Conservation (phyloP, 2,797 vertebrate genomes). For the Lemur catta region DNA sequence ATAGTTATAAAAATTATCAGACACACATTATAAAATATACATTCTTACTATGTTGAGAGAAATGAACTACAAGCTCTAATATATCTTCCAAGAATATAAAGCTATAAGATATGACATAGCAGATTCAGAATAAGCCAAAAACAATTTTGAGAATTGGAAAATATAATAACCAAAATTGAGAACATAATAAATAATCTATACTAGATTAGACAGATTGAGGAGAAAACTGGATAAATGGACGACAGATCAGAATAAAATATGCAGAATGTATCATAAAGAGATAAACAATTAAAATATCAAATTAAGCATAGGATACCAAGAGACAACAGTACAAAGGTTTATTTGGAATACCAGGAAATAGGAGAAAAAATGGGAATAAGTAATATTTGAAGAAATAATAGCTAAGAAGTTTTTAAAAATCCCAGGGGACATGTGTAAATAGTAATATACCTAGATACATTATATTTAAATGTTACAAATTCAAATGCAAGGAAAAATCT, state of each 20-base stretch:
- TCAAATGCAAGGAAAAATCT: not conserved
- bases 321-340: not conserved
- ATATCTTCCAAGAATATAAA: not conserved
- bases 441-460: not conserved
- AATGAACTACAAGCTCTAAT: not conserved
- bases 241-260: not conserved
- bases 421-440: not conserved
- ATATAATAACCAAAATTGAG: not conserved
- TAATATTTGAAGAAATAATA: not conserved
- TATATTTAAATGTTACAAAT: not conserved
- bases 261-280: not conserved
- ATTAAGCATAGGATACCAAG: not conserved
- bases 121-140: not conserved
- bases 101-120: not conserved
- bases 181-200: not conserved
- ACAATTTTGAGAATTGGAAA: not conserved
- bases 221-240: not conserved
- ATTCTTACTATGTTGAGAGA: not conserved
- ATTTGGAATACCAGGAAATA: not conserved
- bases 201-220: not conserved
- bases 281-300: not conserved
- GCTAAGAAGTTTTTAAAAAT: not conserved
- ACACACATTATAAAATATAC: not conserved
- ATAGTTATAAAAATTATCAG: not conserved
- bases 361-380: not conserved